A percentile compares a stretch with the other conserved stretches of the same genome.
Conservation (phyloP, 2,888 invertebrate species). For the Luperina testacea region DNA sequence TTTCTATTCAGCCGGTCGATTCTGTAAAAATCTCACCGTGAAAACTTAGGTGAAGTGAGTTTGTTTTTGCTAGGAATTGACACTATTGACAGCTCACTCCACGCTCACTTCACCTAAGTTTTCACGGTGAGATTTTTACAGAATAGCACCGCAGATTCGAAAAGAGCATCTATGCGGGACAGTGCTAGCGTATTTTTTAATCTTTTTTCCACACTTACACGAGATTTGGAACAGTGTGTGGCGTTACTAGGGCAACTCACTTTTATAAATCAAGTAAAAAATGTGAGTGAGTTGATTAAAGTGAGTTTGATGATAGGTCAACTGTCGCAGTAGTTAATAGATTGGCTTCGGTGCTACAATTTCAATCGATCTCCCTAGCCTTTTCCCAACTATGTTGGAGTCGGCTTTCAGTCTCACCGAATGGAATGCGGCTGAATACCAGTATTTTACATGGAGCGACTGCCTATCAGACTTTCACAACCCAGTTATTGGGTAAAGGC, state of each 20-base stretch:
- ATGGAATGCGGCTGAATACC: no score
- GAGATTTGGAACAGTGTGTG: slow-evolving; percentile 63
- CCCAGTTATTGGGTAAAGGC: no score
- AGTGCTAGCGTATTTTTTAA: slow-evolving; percentile 61
- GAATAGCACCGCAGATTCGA: no score
- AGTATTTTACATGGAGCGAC: no score
- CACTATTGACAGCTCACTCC: no score
- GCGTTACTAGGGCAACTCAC: slow-evolving; percentile 49
- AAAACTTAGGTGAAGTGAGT: no score
- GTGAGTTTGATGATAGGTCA: background rate
- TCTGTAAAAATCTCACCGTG: no score
- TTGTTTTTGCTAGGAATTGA: no score
- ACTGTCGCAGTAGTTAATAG: background rate
- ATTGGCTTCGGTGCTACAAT: background rate
- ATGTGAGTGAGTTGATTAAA: background rate
- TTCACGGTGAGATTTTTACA: no score
- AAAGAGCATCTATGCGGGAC: slow-evolving; percentile 69
- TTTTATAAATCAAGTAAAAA: slow-evolving; percentile 10
- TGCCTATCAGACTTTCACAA: no score
- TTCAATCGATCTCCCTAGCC: background rate
- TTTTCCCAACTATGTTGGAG: background rate
- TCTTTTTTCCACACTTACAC: slow-evolving; percentile 68
- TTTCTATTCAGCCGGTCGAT: no score
- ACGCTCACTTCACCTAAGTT: no score
- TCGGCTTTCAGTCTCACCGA: background rate